These are phyloP conservation scores for Scomber scombrus DNA, from an alignment of 2,113 vertebrate genomes.

Conservation along the genomic window DNA sequence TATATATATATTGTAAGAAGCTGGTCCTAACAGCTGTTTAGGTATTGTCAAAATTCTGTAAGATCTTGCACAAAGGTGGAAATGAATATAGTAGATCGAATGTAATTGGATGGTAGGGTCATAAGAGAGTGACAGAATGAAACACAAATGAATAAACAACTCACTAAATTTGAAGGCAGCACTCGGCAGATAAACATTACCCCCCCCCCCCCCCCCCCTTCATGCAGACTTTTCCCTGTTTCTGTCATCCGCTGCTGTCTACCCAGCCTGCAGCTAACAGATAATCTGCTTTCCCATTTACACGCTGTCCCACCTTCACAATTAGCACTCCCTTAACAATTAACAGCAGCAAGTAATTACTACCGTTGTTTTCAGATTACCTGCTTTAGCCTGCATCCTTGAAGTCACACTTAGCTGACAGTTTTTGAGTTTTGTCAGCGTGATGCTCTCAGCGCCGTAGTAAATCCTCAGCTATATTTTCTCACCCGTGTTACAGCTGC, in stretches of 20 bases:
- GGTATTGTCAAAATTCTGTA: background rate
- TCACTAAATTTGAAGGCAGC: slow-evolving; percentile 4
- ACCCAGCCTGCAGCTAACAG: slow-evolving; percentile 60
- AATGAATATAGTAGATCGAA: background rate
- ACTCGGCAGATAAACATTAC: slow-evolving; percentile 24
- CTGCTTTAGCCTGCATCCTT: slow-evolving; percentile 25
- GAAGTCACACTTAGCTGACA: slow-evolving; percentile 22
- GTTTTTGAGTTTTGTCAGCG: slow-evolving; percentile 22
- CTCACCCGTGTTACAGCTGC: slow-evolving; percentile 31
- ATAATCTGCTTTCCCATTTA: slow-evolving; percentile 64
- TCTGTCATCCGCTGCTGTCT: slow-evolving; percentile 30
- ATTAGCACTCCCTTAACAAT: slow-evolving; percentile 77
- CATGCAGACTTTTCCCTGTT: slow-evolving; percentile 27
- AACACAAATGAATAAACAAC: slow-evolving; percentile 14
- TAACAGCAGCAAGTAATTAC: slow-evolving; percentile 79
- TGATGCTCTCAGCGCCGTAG: slow-evolving; percentile 13
- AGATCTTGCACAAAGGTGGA: background rate
- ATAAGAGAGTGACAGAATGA: background rate
- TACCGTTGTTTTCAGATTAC: slow-evolving; percentile 54
- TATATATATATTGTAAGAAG: background rate
- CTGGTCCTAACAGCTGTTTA: background rate
- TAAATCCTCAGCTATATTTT: slow-evolving; percentile 15
- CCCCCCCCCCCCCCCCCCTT: background rate
- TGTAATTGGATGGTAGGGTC: background rate
- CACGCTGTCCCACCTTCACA: slow-evolving; percentile 63